Conservation (phyloP, 2,113 vertebrate species). For the Leucopsar rothschildi region DNA sequence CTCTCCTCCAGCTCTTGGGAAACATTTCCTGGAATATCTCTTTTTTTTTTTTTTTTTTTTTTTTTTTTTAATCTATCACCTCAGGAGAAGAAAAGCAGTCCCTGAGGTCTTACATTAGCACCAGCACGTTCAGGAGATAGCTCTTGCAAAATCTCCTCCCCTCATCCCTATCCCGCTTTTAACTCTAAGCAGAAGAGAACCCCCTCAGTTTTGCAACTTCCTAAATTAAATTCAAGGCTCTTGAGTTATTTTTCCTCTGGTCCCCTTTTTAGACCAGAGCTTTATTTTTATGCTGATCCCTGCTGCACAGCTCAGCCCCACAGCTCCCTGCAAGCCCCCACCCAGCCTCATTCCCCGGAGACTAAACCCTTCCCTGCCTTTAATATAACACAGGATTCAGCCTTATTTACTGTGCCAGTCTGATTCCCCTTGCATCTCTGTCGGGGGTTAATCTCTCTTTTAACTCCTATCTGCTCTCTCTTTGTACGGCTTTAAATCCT, state of each 20-base stretch:
- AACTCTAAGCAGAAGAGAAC: not conserved
- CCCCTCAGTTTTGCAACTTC: not conserved
- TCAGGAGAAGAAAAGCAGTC: not conserved
- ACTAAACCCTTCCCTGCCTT: not conserved
- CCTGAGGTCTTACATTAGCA: not conserved
- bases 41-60: too few species aligned
- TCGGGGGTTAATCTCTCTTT: not conserved
- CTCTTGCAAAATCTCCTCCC: not conserved
- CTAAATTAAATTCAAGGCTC: not conserved
- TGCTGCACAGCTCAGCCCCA: not conserved
- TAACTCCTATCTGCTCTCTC: not conserved
- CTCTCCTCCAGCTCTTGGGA: not conserved
- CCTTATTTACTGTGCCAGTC: not conserved
- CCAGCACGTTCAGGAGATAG: accelerated
- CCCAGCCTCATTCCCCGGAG: not conserved
- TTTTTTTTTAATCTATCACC: not conserved
- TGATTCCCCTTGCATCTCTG: not conserved
- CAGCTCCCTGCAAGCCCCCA: not conserved
- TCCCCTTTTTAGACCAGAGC: not conserved
- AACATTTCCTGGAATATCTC: not conserved
- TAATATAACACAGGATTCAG: not conserved
- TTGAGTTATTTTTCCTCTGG: not conserved
- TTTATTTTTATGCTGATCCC: not conserved
- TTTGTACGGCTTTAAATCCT: not conserved
- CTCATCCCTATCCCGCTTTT: too few species aligned